Percentiles rank a stretch among this genome's conserved stretches.
Evolutionary conservation across 2,113 vertebrate species (phyloP).

Genomic region (Plecotus auritus): DNA sequence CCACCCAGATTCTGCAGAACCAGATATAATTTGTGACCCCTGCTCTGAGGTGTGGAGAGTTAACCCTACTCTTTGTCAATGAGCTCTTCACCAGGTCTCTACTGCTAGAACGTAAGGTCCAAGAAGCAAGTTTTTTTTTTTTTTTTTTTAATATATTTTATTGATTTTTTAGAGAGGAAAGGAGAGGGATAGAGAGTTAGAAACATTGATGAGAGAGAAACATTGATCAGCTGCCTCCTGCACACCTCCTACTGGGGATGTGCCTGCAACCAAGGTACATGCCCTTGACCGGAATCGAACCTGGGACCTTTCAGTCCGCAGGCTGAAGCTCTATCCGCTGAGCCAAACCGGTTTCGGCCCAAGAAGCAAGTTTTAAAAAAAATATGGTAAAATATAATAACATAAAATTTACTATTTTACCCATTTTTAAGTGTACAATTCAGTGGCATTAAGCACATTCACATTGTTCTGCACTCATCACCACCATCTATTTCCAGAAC

Average conservation of each 20-base stretch:
- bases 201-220: too few species aligned
- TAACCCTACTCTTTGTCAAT: background rate
- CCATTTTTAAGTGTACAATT: background rate
- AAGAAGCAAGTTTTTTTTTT: background rate
- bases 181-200: too few species aligned
- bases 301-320: too few species aligned
- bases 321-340: too few species aligned
- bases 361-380: background rate
- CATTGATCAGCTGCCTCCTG: too few species aligned
- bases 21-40: background rate
- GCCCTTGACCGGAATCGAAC: too few species aligned
- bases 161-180: too few species aligned
- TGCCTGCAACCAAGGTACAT: too few species aligned
- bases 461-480: background rate
- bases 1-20: background rate
- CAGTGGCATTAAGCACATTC: background rate
- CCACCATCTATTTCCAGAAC: background rate
- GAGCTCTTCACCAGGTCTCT: background rate
- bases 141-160: too few species aligned
- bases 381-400: background rate
- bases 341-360: too few species aligned
- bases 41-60: background rate
- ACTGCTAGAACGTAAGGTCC: background rate
- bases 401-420: background rate
- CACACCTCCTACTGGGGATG: too few species aligned